These are phyloP conservation scores for sheep (Ovis aries) DNA, from an alignment of 2,113 vertebrate genomes.

Conservation along the genomic window ARS-UI_Ramb_v3.0 NC_056060.1:62853001-62853500, in stretches of 20 bases:
- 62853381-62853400: not conserved
- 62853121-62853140: not conserved
- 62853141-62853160: not conserved
- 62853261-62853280: not conserved
- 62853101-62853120: not conserved
- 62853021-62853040: not conserved
- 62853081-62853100: not conserved
- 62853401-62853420: not conserved
- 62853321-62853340: not conserved
- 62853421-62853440: not conserved
- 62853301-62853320: not conserved
- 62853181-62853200: not conserved
- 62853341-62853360: not conserved
- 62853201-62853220: not conserved
- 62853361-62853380: not conserved
- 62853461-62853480: not conserved
- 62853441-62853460: not conserved
- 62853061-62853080: not conserved
- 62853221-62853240: not conserved
- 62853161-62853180: not conserved
- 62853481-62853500: not conserved
- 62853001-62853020: not conserved
- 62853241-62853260: not conserved
- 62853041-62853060: not conserved
- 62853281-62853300: not conserved